Evolutionary conservation across 2,797 vertebrate genomes (phyloP), one percentile per base, ranked within the genome.

Genomic region (Austrolebias charrua): DNA sequence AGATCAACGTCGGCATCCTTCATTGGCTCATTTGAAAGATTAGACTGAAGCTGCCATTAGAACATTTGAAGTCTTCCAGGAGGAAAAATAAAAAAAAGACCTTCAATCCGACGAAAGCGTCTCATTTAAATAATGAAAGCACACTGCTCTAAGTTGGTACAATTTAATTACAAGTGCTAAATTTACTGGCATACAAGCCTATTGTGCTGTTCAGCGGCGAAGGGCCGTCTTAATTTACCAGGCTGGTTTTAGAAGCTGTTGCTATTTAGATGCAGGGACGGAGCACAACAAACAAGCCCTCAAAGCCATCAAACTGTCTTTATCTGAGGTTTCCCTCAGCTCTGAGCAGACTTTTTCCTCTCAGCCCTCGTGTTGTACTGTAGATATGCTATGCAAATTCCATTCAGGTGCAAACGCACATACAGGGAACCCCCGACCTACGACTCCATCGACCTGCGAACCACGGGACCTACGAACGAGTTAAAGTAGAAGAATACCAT

Each of bases 371-470:
- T 56, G 70, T 69, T 52, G 53, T 62, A 71, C 63, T 66, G 68
- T 45, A 70, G 70, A 85, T 74, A 71, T 33, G 2, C 58, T 69
- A 68, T 70, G 66, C 69, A 80, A 81, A 83, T 78, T 81, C 75
- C 61, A 80, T 75, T 80, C 69, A 83, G 76, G 75, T 77, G 69
- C 79, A 83, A 75, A 79, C 56, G 28, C 64, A 24, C 58, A 58
- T 47, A n/a, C n/a, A n/a, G n/a, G n/a, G n/a, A n/a, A n/a, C n/a
- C n/a, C n/a, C n/a, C n/a, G n/a, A n/a, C n/a, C n/a, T n/a, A n/a
- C n/a, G n/a, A n/a, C n/a, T n/a, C n/a, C n/a, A n/a, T n/a, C n/a
- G n/a, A n/a, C n/a, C n/a, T n/a, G n/a, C n/a, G n/a, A n/a, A n/a
- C n/a, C n/a, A n/a, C n/a, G n/a, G n/a, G n/a, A n/a, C n/a, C n/a